phyloP scores from a whole-genome alignment of 2,888 invertebrate genomes.

The Graphium colonna region DNA sequence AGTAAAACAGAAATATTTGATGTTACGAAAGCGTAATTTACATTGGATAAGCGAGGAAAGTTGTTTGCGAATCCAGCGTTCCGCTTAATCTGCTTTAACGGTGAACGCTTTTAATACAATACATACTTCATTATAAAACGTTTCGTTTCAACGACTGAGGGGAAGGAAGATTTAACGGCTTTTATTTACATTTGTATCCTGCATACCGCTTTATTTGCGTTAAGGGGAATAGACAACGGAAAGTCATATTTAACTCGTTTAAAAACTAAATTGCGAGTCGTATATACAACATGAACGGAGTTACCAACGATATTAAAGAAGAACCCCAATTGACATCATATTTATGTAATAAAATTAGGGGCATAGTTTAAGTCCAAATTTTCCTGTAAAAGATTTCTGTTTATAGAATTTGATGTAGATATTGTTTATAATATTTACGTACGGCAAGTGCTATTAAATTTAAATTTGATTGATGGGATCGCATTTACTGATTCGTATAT shows the following conservation, averaged over 20 bases:
- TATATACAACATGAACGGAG: too few species aligned
- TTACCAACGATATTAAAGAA: too few species aligned
- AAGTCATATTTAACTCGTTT: neutral
- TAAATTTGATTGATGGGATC: too few species aligned
- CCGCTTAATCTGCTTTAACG: slow-evolving; percentile 20
- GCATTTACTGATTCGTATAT: too few species aligned
- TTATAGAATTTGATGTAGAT: too few species aligned
- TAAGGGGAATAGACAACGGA: neutral
- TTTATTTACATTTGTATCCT: neutral
- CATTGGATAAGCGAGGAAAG: slow-evolving; percentile 17
- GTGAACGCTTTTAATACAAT: slow-evolving; percentile 18
- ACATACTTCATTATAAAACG: slow-evolving; percentile 10
- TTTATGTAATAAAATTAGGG: too few species aligned
- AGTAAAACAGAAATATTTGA: slow-evolving; percentile 15
- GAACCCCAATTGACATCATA: too few species aligned
- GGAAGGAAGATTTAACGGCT: neutral
- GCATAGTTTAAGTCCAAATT: too few species aligned
- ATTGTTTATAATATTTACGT: too few species aligned
- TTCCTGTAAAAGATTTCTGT: too few species aligned
- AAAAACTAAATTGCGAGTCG: too few species aligned
- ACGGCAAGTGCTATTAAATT: too few species aligned
- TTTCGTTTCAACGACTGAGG: slow-evolving; percentile 2
- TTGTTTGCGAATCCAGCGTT: slow-evolving; percentile 18
- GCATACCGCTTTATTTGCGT: neutral
- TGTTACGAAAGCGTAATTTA: slow-evolving; percentile 9